Evolutionary conservation across 2,113 vertebrate genomes (phyloP).

Genomic region (Lipophrys pholis): DNA sequence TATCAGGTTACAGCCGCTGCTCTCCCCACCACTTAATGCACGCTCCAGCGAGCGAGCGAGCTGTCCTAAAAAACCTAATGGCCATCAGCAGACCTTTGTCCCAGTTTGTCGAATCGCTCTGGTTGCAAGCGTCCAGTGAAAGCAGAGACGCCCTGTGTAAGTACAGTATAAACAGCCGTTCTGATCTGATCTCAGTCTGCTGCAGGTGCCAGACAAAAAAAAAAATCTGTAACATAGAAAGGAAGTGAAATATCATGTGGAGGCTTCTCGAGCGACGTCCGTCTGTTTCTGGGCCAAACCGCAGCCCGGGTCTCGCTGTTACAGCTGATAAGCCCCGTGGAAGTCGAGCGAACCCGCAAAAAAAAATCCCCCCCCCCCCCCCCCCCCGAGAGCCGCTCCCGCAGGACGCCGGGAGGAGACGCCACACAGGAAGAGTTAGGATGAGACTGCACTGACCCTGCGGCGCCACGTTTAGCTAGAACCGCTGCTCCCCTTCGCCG

Average conservation of each 20-base stretch:
- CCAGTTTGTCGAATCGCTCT: slow-evolving; percentile 61
- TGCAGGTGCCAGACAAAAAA: slow-evolving; percentile 5
- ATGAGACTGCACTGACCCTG: slow-evolving; percentile 40
- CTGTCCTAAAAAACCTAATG: slow-evolving; percentile 68
- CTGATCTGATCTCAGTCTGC: slow-evolving; percentile 1
- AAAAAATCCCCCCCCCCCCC: not conserved
- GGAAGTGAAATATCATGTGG: slow-evolving; percentile 12
- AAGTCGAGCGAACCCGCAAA: slow-evolving; percentile 55
- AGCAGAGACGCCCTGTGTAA: slow-evolving; percentile 2
- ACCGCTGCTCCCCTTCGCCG: slow-evolving; percentile 6
- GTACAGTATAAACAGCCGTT: slow-evolving; percentile 14
- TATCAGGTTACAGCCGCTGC: slow-evolving; percentile 76
- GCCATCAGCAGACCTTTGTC: slow-evolving; percentile 65
- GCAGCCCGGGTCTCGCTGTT: slow-evolving; percentile 11
- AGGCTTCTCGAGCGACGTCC: slow-evolving; percentile 2
- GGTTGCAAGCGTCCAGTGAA: slow-evolving; percentile 44
- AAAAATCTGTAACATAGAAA: not conserved
- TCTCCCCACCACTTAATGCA: slow-evolving; percentile 69
- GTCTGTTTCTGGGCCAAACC: slow-evolving; percentile 32
- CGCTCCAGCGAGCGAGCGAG: slow-evolving; percentile 56
- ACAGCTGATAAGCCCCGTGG: too few species aligned
- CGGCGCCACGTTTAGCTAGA: slow-evolving; percentile 36
- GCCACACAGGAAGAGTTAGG: slow-evolving; percentile 37
- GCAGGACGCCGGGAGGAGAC: slow-evolving; percentile 9
- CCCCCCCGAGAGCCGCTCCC: slow-evolving; percentile 37